Base-by-base conservation (phyloP, 2,888 invertebrate species). In the Netelia virgata region DNA sequence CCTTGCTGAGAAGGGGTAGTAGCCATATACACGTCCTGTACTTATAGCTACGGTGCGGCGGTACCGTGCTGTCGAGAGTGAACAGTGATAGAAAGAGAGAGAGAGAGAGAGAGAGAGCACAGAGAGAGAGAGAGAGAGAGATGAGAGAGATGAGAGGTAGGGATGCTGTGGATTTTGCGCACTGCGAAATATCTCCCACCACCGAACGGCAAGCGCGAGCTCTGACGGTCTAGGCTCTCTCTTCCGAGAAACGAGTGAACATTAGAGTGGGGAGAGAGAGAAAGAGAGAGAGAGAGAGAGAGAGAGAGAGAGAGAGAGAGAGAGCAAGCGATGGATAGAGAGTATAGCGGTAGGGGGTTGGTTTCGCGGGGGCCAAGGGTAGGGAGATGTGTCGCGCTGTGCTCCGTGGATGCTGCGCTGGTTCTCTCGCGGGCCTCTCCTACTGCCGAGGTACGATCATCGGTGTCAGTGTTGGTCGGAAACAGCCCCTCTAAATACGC, bases 381-480 rank as follows among this genome's bases (percentile, higher is more conserved):
- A 50, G 63, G 75, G 23, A 57, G 11, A 23, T 81, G 76, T 77
- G 68, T 75, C 73, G 43, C 64, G 76, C 82, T 69, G 82, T 83
- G 88, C 53, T 64, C 87, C 88, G 88, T 88, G 89, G 88, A 87
- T 89, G 87, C 88, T 89, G 75, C 86, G 85, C 82, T 86, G 82
- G 84, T 87, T 82, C 85, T 81, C 85, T 77, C 64, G 75, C 53
- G 18, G 86, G 74, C 53, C 10, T 74, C 78, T 69, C 74, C 63
- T 78, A 59, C 69, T 82, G 69, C 63, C 63, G 57, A 74, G 69
- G 69, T 57, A 69, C 74, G 69, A 74, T 83, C 68, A 14, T 50
- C 68, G 72, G 86, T 87, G 86, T 89, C 88, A 88, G 89, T 89
- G 90, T 88, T 86, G 88, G 86, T 88, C 86, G 86, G 88, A 89